Evolutionary conservation across 1,140 invertebrate species (phyloP).

Genomic region (Drosophila miranda): DNA sequence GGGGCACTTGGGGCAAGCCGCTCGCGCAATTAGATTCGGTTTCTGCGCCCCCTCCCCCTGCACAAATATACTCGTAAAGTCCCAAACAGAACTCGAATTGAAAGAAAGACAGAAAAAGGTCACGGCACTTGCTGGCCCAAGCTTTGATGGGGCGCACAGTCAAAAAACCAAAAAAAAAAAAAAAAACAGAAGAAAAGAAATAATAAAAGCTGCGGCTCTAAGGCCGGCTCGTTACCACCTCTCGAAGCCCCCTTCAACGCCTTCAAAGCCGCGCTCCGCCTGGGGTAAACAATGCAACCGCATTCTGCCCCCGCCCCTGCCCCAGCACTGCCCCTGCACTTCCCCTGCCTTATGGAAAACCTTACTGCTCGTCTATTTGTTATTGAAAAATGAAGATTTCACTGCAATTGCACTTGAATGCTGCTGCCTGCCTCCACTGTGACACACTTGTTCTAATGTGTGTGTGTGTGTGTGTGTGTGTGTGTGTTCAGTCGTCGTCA

Average conservation of each 20-base stretch:
- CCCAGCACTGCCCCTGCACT: background rate
- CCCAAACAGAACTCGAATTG: constrained; percentile 60
- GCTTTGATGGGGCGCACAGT: constrained; percentile 67
- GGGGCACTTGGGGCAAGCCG: constrained; percentile 24
- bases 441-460: background rate
- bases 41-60: constrained; percentile 41
- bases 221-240: background rate
- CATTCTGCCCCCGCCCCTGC: constrained; percentile 6
- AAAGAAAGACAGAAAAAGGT: constrained; percentile 62
- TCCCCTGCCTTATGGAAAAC: background rate
- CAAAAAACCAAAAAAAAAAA: background rate
- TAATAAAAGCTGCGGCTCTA: background rate
- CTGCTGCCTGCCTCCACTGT: background rate
- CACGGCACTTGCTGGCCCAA: constrained; percentile 70
- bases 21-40: constrained; percentile 67
- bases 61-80: constrained; percentile 16
- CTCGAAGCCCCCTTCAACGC: background rate
- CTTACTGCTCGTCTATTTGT: constrained; percentile 5
- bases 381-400: constrained; percentile 61
- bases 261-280: constrained; percentile 61
- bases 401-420: constrained; percentile 57
- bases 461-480: background rate
- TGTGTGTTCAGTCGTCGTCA: background rate
- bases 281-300: constrained; percentile 50
- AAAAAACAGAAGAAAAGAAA: background rate